Evolutionary conservation across 2,888 invertebrate species (phyloP).

Genomic region (Panopea generosa): DNA sequence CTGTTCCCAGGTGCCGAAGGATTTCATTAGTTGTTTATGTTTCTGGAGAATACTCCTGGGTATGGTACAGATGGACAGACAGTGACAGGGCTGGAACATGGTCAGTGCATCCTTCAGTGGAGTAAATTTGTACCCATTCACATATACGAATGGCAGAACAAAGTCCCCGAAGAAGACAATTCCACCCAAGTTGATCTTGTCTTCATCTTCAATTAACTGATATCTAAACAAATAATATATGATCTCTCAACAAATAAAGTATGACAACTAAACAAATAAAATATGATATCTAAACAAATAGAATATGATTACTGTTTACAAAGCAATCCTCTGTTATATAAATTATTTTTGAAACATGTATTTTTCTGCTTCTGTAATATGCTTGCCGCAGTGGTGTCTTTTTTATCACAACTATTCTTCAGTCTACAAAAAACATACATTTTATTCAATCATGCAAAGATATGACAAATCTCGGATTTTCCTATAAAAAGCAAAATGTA

Average conservation of each 20-base stretch:
- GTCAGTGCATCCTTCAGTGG: slow-evolving; percentile 58
- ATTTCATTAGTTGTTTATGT: slow-evolving; percentile 51
- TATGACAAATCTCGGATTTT: too few relatives aligned
- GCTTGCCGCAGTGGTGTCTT: background rate
- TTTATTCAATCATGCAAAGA: too few relatives aligned
- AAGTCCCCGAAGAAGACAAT: slow-evolving; percentile 50
- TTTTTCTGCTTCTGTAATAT: background rate
- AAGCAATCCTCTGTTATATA: too few relatives aligned
- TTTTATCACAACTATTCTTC: too few relatives aligned
- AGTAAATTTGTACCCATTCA: slow-evolving; percentile 72
- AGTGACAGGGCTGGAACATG: slow-evolving; percentile 52
- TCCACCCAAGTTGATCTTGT: slow-evolving; percentile 58
- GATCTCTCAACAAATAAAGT: too few relatives aligned
- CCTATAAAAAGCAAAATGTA: too few relatives aligned
- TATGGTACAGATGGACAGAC: slow-evolving; percentile 55
- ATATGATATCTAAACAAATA: too few relatives aligned
- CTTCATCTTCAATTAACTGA: slow-evolving; percentile 61
- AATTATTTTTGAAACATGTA: too few relatives aligned
- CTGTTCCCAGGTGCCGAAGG: slow-evolving; percentile 73
- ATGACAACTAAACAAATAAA: too few relatives aligned
- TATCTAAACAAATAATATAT: slow-evolving; percentile 40
- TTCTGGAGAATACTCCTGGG: slow-evolving; percentile 59
- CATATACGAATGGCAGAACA: slow-evolving; percentile 64
- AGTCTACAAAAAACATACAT: too few relatives aligned
- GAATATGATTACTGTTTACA: too few relatives aligned